Evolutionary conservation across 2,113 vertebrate species (phyloP).

Genomic region (Cacatua alba): DNA sequence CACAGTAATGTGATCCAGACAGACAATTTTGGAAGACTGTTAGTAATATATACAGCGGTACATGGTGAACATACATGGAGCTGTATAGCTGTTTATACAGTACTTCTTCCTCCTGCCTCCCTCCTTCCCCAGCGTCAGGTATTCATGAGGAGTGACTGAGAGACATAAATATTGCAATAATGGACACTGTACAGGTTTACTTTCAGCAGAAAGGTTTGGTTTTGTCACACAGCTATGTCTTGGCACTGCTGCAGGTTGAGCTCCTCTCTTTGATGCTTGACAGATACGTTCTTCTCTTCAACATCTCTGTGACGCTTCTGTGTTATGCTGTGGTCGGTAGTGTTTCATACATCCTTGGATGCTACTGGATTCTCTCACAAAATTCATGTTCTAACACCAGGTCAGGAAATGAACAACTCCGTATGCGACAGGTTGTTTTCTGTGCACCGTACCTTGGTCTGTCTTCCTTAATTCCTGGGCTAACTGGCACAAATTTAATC

Average conservation of each 20-base stretch:
- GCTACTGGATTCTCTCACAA: neutral
- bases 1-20: neutral
- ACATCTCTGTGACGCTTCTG: neutral
- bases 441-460: neutral
- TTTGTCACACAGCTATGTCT: neutral
- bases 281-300: neutral
- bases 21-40: neutral
- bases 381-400: neutral
- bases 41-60: neutral
- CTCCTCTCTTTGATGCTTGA: neutral
- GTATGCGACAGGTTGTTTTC: neutral
- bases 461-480: neutral
- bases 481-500: neutral
- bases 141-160: slow-evolving; percentile 8
- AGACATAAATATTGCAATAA: neutral
- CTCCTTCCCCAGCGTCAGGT: neutral
- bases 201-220: slow-evolving; percentile 23
- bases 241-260: neutral
- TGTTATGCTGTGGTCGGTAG: neutral
- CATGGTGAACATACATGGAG: neutral
- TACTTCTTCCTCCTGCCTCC: neutral
- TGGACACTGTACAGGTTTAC: neutral
- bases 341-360: neutral
- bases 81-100: neutral
- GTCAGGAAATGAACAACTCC: neutral